phyloP scores from a whole-genome alignment of 37 sponge, comb jelly and placozoan species.

The Crambe crambe region DNA sequence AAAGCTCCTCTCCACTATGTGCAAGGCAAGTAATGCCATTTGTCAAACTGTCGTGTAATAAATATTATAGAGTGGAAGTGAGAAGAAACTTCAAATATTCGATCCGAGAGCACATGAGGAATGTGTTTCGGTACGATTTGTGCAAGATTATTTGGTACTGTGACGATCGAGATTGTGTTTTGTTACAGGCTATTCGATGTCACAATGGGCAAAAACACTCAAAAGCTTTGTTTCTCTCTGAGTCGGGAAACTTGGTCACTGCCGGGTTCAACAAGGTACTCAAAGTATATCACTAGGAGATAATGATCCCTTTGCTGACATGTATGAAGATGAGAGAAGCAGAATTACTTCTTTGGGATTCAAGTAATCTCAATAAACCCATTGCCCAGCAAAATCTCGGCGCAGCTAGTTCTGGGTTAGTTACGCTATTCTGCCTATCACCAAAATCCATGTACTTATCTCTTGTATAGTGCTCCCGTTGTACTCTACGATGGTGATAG shows the following conservation, averaged over 20 bases:
- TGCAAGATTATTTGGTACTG: slow-evolving; percentile 61
- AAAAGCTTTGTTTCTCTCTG: slow-evolving; percentile 63
- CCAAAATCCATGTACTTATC: not conserved
- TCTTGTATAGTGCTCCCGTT: slow-evolving; percentile 55
- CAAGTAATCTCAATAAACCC: slow-evolving; percentile 43
- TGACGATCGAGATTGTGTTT: too few species aligned
- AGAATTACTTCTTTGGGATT: slow-evolving; percentile 77
- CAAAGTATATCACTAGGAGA: too few species aligned
- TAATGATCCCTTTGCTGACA: too few species aligned
- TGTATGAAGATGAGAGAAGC: slow-evolving; percentile 52
- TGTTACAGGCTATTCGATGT: slow-evolving; percentile 52
- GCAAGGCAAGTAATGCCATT: slow-evolving; percentile 51
- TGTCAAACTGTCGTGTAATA: not conserved
- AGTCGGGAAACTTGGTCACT: slow-evolving; percentile 55
- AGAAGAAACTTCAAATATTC: slow-evolving; percentile 68
- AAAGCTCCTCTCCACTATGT: slow-evolving; percentile 55
- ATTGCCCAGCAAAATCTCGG: slow-evolving; percentile 34
- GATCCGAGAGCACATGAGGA: slow-evolving; percentile 59
- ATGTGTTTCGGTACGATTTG: not conserved
- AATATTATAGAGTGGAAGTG: slow-evolving; percentile 5
- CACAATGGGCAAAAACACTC: slow-evolving; percentile 75
- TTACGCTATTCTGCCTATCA: not conserved
- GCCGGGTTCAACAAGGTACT: slow-evolving; percentile 63
- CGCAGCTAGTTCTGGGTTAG: not conserved
- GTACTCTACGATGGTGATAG: slow-evolving; percentile 85